phyloP scores from a whole-genome alignment of 2,113 vertebrate genomes.

The Passer domesticus region DNA sequence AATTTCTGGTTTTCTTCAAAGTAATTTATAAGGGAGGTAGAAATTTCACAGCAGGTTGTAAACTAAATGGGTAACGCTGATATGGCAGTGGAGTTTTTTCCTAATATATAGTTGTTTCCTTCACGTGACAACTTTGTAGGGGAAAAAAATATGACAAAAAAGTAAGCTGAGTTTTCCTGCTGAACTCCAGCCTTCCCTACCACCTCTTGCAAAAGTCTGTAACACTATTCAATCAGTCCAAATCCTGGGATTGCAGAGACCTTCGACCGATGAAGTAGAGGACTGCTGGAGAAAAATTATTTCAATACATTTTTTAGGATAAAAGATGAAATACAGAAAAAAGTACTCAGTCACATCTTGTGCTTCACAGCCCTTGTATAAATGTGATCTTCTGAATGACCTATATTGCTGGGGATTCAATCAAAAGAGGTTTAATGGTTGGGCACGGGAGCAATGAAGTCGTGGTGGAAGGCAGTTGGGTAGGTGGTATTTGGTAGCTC shows the following conservation, averaged over 20 bases:
- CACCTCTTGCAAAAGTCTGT: neutral
- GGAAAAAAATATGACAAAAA: neutral
- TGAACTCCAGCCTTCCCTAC: neutral
- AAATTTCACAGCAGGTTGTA: neutral
- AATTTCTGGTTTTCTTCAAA: neutral
- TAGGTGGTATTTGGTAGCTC: neutral
- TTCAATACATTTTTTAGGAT: neutral
- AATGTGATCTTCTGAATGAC: neutral
- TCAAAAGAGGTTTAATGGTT: neutral
- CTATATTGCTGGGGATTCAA: neutral
- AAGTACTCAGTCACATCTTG: neutral
- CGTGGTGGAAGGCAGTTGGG: neutral
- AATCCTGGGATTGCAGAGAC: neutral
- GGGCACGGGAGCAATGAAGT: neutral
- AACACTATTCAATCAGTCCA: neutral
- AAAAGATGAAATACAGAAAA: neutral
- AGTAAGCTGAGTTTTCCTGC: neutral
- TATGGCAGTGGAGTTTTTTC: neutral
- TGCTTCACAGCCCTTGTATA: neutral
- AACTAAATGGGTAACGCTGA: neutral
- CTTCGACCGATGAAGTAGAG: accelerated
- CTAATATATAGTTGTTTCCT: neutral
- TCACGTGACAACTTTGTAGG: neutral
- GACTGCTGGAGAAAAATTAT: neutral
- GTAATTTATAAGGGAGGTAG: neutral